Conservation (phyloP, 2,113 vertebrate genomes). For the Ellobius talpinus region DNA sequence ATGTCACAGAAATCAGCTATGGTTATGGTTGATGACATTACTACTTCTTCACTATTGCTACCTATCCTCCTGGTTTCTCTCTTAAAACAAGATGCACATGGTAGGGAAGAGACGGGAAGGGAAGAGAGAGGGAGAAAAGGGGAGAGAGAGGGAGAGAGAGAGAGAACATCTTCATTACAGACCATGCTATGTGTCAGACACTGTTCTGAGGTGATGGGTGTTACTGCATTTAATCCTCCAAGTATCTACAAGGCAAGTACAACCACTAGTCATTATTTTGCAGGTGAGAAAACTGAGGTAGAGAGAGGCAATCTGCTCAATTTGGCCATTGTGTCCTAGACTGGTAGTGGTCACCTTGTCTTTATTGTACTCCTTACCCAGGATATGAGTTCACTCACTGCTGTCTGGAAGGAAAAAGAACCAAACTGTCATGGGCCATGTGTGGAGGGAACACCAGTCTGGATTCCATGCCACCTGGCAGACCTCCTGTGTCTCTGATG, state of each 20-base stretch:
- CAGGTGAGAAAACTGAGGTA: neutral
- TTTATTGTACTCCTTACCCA: neutral
- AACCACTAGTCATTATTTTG: neutral
- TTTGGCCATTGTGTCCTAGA: neutral
- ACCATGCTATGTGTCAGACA: too few species aligned
- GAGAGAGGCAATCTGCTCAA: neutral
- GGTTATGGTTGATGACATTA: neutral
- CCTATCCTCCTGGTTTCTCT: neutral
- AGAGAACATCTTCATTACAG: rapidly evolving
- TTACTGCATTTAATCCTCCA: neutral
- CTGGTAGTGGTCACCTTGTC: neutral
- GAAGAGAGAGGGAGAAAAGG: rapidly evolving
- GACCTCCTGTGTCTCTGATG: neutral
- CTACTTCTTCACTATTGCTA: neutral
- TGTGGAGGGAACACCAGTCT: neutral
- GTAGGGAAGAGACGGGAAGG: neutral
- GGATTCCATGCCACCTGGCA: neutral
- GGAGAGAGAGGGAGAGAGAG: too few species aligned
- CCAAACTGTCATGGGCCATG: neutral
- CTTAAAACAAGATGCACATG: neutral
- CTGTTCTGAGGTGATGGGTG: rapidly evolving
- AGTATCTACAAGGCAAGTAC: neutral
- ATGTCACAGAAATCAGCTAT: too few species aligned
- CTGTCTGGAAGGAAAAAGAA: neutral
- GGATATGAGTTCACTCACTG: neutral